Base-by-base conservation (phyloP, 30 jellyfish, hydroid and myxozoan species). In the Calvadosia cruxmelitensis region DNA sequence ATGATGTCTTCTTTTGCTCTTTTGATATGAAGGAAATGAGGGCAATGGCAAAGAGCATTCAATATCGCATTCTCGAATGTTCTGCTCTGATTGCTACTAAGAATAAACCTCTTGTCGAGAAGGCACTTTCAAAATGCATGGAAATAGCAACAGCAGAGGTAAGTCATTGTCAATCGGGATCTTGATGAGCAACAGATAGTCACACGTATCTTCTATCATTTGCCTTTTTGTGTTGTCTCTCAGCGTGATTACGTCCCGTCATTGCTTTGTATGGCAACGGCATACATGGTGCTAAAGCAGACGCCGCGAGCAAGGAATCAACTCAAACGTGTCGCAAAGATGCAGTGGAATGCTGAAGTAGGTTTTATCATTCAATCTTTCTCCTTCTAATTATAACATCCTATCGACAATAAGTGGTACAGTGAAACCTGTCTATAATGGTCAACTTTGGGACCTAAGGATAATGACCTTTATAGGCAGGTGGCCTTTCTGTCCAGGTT, bases 271-370 rank as follows among this genome's bases (percentile, higher is more conserved):
- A 88, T 88, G 94, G 93, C 95, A 12, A 88, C 97, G 34, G 86
- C 93, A 7, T 81, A 80, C 61, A 88, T 81, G 94, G 72, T 88
- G 72, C 72, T 88, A 27, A 88, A 88, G 57, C 97, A 88, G 76
- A 78, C 97, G 26, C 97, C 94, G 50, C 71, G 84, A 64, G 97
- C 97, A 25, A 71, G 97, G 66, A 88, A 88, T 52, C 97, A 88
- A 49, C 72, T 88, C 48, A 88, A 88, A 62, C 78, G 97, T 28
- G 85, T 88, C 34, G 86, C 95, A 2, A 88, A 88, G 50, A 65
- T 88, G 71, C 7, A 80, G 7, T 88, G 97, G 97, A 73, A 88
- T 50, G 68, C 97, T 1, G 95, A 88, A 93, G 97, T 80, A 27
- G 16, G 84, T 53, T 42, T 42, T 42, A 42, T 42, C 20, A 5